phyloP scores from a whole-genome alignment of 2,888 invertebrate species.

The Serripes groenlandicus region DNA sequence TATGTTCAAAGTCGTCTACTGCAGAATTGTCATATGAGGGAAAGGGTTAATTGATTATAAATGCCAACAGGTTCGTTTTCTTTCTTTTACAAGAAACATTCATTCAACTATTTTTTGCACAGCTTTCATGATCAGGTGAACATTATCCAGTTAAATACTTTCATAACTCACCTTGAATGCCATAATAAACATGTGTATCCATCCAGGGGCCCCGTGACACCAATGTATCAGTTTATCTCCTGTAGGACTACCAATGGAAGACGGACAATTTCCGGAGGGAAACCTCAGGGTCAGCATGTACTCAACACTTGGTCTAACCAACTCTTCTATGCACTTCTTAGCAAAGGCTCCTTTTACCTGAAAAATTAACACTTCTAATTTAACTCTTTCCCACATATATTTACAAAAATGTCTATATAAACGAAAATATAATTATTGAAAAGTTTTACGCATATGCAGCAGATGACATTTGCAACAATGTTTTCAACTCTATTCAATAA shows the following conservation, averaged over 20 bases:
- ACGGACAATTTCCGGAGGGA: constrained; percentile 90
- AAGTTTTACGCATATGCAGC: background rate
- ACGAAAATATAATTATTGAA: background rate
- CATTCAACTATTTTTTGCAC: too few relatives aligned
- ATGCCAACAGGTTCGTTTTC: too few relatives aligned
- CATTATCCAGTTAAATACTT: too few relatives aligned
- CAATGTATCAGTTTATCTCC: constrained; percentile 94
- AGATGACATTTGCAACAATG: background rate
- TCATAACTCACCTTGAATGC: constrained; percentile 84
- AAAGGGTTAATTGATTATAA: too few relatives aligned
- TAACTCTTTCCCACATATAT: background rate
- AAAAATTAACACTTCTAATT: constrained; percentile 17
- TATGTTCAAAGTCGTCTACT: too few relatives aligned
- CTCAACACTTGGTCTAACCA: constrained; percentile 86
- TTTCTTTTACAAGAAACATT: too few relatives aligned
- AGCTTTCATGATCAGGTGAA: too few relatives aligned
- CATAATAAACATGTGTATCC: constrained; percentile 89
- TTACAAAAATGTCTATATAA: too few relatives aligned
- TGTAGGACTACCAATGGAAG: constrained; percentile 90
- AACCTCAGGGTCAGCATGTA: constrained; percentile 85
- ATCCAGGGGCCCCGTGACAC: constrained; percentile 98
- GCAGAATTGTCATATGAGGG: too few relatives aligned
- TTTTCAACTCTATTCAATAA: too few relatives aligned
- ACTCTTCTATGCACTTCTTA: constrained; percentile 70
- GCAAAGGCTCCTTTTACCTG: constrained; percentile 73